A percentile compares a stretch with the other conserved stretches of the same genome.
Conservation (phyloP, 1,140 invertebrate species). For the Aleiodes sp. region DNA sequence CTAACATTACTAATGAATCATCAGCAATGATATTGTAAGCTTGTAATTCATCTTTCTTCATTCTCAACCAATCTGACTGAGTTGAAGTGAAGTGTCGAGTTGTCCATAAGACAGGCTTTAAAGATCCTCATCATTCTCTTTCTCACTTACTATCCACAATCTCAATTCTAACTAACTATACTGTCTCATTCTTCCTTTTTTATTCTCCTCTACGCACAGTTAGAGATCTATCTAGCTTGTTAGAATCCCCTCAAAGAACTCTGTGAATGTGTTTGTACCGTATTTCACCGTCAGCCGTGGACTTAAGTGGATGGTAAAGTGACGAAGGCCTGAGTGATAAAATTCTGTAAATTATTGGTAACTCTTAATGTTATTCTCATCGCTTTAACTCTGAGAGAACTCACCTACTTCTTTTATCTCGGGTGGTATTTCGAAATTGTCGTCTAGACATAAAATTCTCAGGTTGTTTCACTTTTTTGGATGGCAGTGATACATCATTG, state of each 20-base stretch:
- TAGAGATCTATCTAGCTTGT: not conserved
- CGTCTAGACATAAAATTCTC: no score
- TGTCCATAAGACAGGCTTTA: constrained; percentile 19
- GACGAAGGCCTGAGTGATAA: constrained; percentile 15
- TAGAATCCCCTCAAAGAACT: not conserved
- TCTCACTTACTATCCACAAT: not conserved
- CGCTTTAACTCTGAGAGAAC: not conserved
- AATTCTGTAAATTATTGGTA: constrained; percentile 10
- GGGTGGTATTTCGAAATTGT: constrained; percentile 9
- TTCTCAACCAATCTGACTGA: constrained; percentile 19
- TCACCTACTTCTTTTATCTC: constrained; percentile 16
- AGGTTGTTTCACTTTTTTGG: not conserved
- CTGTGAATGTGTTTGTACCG: not conserved
- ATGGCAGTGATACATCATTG: not conserved
- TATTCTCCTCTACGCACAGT: not conserved
- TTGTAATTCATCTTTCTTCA: constrained; percentile 21
- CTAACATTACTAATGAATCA: not conserved
- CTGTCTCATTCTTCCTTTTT: not conserved
- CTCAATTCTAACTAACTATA: not conserved
- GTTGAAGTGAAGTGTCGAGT: constrained; percentile 13
- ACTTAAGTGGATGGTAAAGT: constrained; percentile 7
- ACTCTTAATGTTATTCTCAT: not conserved
- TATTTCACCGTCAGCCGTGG: not conserved
- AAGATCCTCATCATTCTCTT: constrained; percentile 17
- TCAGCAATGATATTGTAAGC: not conserved